Evolutionary conservation across 2,888 invertebrate genomes (phyloP).

Genomic region (Tiliacea aurago): DNA sequence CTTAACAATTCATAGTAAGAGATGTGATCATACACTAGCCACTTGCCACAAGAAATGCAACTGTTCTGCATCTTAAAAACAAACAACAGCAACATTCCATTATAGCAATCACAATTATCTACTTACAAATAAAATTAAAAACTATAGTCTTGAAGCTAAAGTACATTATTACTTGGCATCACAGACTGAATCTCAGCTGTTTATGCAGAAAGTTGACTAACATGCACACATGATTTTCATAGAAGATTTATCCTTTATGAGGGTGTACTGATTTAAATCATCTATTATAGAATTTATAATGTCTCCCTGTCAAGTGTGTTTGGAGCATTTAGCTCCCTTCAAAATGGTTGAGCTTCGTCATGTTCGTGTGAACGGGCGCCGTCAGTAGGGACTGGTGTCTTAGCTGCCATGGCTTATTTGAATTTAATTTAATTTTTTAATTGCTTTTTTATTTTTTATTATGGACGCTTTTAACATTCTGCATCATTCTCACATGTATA

Average conservation of each 20-base stretch:
- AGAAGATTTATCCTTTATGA: not conserved
- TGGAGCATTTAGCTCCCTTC: too few relatives aligned
- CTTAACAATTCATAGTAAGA: not conserved
- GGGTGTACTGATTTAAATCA: not conserved
- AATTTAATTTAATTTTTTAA: too few relatives aligned
- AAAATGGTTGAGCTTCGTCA: too few relatives aligned
- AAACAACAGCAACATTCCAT: constrained; percentile 22
- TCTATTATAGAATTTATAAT: too few relatives aligned
- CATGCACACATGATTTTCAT: not conserved
- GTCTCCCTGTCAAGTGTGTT: too few relatives aligned
- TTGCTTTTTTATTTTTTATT: too few relatives aligned
- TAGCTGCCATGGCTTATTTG: too few relatives aligned
- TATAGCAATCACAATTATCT: constrained; percentile 5
- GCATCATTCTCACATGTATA: too few relatives aligned
- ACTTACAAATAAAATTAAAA: constrained; percentile 2
- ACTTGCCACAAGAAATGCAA: constrained; percentile 18
- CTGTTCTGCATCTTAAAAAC: constrained; percentile 17
- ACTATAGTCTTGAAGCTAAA: not conserved
- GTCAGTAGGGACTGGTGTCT: too few relatives aligned
- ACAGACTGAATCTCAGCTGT: constrained; percentile 7
- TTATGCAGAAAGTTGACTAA: not conserved
- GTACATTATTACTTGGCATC: not conserved
- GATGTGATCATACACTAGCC: not conserved
- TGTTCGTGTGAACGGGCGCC: too few relatives aligned
- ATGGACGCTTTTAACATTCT: too few relatives aligned